Evolutionary conservation across 2,113 vertebrate species (phyloP).

Genomic region (Plotosus lineatus): DNA sequence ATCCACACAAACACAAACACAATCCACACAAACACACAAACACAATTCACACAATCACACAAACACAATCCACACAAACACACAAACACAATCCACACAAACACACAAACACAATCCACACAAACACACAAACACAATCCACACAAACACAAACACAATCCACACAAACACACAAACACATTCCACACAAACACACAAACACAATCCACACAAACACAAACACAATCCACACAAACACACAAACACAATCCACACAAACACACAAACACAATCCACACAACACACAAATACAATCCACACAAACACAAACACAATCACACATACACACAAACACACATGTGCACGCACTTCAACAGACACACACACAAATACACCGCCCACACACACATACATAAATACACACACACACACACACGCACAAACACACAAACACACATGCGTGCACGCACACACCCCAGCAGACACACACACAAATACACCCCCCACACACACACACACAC

Average conservation of each 20-base stretch:
- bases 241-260: conserved; percentile 75
- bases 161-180: conserved; percentile 33
- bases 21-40: conserved; percentile 33
- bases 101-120: conserved; percentile 33
- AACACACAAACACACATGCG: conserved; percentile 58
- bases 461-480: conserved; percentile 80
- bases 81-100: conserved; percentile 32
- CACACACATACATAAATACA: conserved; percentile 70
- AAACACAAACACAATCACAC: conserved; percentile 65
- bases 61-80: conserved; percentile 35
- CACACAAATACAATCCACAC: no score
- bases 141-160: no score
- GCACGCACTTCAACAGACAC: no score
- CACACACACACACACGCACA: conserved; percentile 72
- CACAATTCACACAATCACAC: conserved; percentile 30
- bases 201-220: conserved; percentile 78
- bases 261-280: conserved; percentile 29
- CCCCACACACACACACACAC: conserved; percentile 73
- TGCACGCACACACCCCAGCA: no score
- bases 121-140: conserved; percentile 35
- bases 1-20: no score
- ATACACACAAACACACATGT: conserved; percentile 64
- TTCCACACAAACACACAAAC: conserved; percentile 33
- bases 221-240: conserved; percentile 75
- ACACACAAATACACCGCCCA: conserved; percentile 79